Conservation (phyloP, 2,797 vertebrate species). For the Macroramphosus scolopax region DNA sequence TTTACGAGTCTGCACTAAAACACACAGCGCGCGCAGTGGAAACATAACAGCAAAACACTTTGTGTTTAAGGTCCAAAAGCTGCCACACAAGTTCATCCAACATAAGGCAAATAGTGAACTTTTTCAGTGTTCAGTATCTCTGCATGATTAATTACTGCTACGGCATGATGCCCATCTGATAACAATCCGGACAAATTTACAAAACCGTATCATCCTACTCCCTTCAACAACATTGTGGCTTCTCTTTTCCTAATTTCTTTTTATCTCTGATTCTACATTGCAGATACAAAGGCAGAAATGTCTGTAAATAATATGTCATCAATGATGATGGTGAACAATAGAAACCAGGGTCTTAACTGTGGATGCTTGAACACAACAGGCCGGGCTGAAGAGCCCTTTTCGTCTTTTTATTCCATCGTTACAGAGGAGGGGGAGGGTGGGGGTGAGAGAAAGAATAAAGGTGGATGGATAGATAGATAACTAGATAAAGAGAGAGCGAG, state of each 20-base stretch:
- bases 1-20: constrained; percentile 47
- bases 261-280: neutral
- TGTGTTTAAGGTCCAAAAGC: constrained; percentile 21
- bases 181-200: no score
- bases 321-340: constrained; percentile 41
- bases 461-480: constrained; percentile 34
- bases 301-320: constrained; percentile 68
- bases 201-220: no score
- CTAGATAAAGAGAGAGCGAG: constrained; percentile 37
- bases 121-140: neutral
- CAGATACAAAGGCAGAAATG: constrained; percentile 7
- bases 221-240: no score
- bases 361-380: constrained; percentile 35
- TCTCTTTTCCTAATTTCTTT: no score
- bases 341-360: constrained; percentile 34
- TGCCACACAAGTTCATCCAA: constrained; percentile 14
- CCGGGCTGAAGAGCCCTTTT: constrained; percentile 31
- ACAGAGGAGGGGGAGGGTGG: no score
- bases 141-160: constrained; percentile 5
- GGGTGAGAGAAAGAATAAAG: constrained; percentile 28
- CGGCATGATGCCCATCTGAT: neutral
- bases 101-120: constrained; percentile 3
- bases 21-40: constrained; percentile 18
- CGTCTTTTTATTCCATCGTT: constrained; percentile 33
- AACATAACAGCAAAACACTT: constrained; percentile 38